Conservation (phyloP, 2,113 vertebrate genomes). For the Gasterosteus aculeatus region DNA sequence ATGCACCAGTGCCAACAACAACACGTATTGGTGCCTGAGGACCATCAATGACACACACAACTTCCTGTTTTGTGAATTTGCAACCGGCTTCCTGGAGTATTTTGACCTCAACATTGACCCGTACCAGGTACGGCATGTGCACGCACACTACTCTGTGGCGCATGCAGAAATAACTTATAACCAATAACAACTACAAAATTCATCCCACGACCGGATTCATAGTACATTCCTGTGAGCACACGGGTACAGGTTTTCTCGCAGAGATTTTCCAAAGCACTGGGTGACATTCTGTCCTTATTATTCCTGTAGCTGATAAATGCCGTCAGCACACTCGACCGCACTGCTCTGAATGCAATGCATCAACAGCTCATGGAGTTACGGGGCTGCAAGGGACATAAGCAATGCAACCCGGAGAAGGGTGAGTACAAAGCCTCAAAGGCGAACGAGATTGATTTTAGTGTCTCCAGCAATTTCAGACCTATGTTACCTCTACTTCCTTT, state of each 20-base stretch:
- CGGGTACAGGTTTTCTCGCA: constrained; percentile 10
- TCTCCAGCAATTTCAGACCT: constrained; percentile 19
- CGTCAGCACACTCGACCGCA: constrained; percentile 89
- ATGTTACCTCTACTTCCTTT: constrained; percentile 48
- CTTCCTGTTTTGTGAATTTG: constrained; percentile 98
- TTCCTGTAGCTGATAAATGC: constrained; percentile 89
- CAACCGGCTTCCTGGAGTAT: constrained; percentile 96
- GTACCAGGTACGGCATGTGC: constrained; percentile 86
- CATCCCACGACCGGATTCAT: constrained; percentile 23
- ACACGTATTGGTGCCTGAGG: constrained; percentile 97
- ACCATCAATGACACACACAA: constrained; percentile 98
- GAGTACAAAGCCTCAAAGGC: constrained; percentile 46
- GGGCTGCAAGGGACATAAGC: constrained; percentile 92
- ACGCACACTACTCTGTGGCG: constrained; percentile 5
- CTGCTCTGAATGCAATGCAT: constrained; percentile 90
- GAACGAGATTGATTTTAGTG: constrained; percentile 36
- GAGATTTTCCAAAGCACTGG: constrained; percentile 17
- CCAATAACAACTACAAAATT: constrained; percentile 23
- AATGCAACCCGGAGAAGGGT: constrained; percentile 95
- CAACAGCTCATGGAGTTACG: constrained; percentile 92
- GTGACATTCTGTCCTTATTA: constrained; percentile 40
- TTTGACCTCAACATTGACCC: constrained; percentile 97
- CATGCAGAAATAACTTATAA: constrained; percentile 3
- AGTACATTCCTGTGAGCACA: constrained; percentile 21
- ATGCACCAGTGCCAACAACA: constrained; percentile 98